These are phyloP conservation scores for Drosophila ambigua DNA, from an alignment of 1,140 invertebrate genomes.

Conservation along the genomic window DNA sequence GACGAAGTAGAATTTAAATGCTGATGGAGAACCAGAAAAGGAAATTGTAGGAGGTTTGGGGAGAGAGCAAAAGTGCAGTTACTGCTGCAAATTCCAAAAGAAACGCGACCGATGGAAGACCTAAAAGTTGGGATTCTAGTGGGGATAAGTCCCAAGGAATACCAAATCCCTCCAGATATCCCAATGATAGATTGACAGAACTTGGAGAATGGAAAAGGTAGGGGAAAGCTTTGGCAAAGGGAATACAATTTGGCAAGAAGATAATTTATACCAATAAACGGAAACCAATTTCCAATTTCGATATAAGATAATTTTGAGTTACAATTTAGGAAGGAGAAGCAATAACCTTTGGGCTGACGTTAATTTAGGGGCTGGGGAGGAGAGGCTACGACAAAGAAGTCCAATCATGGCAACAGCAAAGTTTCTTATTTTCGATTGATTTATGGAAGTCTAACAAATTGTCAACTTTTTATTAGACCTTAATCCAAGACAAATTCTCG, in stretches of 20 bases:
- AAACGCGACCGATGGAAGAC: slow-evolving; percentile 37
- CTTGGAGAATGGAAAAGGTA: slow-evolving; percentile 4
- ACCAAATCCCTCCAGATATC: background rate
- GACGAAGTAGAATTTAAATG: slow-evolving; percentile 15
- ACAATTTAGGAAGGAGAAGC: no score
- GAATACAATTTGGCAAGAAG: background rate
- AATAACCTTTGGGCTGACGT: no score
- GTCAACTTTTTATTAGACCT: slow-evolving; percentile 34
- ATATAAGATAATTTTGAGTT: no score
- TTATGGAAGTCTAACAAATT: slow-evolving; percentile 20
- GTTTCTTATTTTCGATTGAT: slow-evolving; percentile 11
- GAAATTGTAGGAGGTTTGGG: slow-evolving; percentile 3
- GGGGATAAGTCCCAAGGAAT: slow-evolving; percentile 9
- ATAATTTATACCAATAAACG: no score
- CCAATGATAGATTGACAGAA: background rate
- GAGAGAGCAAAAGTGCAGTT: slow-evolving; percentile 14
- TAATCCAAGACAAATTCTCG: slow-evolving; percentile 28
- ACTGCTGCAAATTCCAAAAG: slow-evolving; percentile 42
- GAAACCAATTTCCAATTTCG: no score
- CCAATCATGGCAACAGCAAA: no score
- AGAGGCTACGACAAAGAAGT: no score
- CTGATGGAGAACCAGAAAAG: slow-evolving; percentile 1
- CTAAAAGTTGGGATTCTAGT: slow-evolving; percentile 10
- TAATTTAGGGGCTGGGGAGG: no score
- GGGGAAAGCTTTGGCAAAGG: no score